Evolutionary conservation across 2,113 vertebrate genomes (phyloP), one percentile per base, ranked within the genome.

Genomic region (Siniperca knerii): DNA sequence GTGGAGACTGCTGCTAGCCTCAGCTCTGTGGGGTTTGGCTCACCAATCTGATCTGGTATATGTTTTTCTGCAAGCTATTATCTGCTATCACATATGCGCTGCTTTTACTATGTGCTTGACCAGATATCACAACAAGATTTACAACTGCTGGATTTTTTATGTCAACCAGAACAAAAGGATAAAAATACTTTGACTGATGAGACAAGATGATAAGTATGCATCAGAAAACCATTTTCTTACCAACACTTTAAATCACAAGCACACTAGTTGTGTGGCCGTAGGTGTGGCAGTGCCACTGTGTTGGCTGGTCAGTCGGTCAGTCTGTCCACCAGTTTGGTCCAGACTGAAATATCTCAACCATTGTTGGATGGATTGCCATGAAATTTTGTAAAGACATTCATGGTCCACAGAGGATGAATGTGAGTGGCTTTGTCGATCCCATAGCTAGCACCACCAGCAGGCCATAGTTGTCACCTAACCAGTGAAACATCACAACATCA

Each of bases 1-100:
- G 16, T 74, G 40, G 75, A 85, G 81, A 54, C 54, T 42, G 54
- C 54, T 72, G 29, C 69, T 67, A 79, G 78, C 74, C 73, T 62
- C 0, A 0, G 70, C 23, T 74, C 16, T 40, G 3, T 66, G 4
- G 20, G 58, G 25, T 77, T 74, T 64, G 21, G 68, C 76, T 75
- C 25, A 10, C 21, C 52, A 21, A 13, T 58, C 48, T 65, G 60
- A 80, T 78, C 50, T 55, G 44, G 42, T 58, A 18, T 77, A 44
- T 77, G 55, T 55, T 58, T 77, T 69, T 37, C 10, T 67, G 66
- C 21, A 48, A 21, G 55, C 16, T 44, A 12, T 54, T 62, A 60
- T 81, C 55, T 68, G 54, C 29, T 60, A 58, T 80, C 42, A 44
- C 40, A 42, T 54, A 9, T 76, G 58, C 10, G 21, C 58, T 73